Base-by-base conservation (phyloP, 1,140 invertebrate species). In the Philotrypesis tridentata region DNA sequence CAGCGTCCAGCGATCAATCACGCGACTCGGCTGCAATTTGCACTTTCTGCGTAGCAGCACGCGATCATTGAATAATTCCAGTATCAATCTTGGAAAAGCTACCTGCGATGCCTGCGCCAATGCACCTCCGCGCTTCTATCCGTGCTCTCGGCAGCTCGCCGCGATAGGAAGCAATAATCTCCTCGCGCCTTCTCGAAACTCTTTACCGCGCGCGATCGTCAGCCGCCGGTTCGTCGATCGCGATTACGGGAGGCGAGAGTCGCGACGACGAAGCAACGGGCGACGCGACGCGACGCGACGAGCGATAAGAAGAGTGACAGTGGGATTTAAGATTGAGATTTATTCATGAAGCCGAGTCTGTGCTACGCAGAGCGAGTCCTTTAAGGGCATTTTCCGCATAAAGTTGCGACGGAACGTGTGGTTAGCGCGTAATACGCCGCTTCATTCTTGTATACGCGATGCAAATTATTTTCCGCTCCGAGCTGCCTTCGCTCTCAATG, bases 1-100 rank as follows among this genome's bases (percentile, higher is more conserved):
- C 14, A 74, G 63, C 82, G 71, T n/a, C n/a, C n/a, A n/a, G n/a
- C n/a, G n/a, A 80, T 83, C 78, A 83, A 83, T 83, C 82, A 83
- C 71, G 12, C 9, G 31, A 12, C 21, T 29, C 74, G 68, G 77
- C n/a, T n/a, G n/a, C 75, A 82, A 82, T 82, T 82, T 82, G 60
- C 75, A 73, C 81, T 77, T 72, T 31, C n/a, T 75, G 17, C 60
- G 29, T 48, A 14, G n/a, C 27, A 2, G 8, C 48, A 17, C 68
- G 37, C 40, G 12, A 33, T 65, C 75, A 79, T 79, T 79, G 82
- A 83, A 83, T 83, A 83, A 83, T 72, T 75, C 60, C 61, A 60
- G 71, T 83, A 79, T 83, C 82, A 75, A 79, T 79, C 37, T 83
- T 65, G 74, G n/a, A 25, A 27, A 23, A n/a, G 12, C 21, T 33